Conservation (phyloP, 2,113 vertebrate genomes). For the Esox niger region DNA sequence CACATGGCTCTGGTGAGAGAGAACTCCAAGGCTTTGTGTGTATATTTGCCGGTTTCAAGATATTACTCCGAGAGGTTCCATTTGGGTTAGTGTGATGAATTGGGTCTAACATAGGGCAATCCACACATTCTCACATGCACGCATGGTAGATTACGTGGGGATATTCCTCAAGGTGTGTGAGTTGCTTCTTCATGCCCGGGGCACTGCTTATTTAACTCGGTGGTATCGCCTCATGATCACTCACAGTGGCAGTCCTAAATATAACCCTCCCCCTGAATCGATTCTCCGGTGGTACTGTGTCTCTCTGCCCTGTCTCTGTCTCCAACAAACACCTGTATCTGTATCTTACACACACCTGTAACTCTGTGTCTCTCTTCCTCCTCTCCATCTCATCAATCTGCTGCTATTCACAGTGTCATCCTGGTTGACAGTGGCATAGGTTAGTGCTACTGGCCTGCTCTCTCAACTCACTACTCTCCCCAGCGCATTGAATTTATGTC, state of each 20-base stretch:
- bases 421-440: background rate
- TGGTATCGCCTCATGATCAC: constrained; percentile 39
- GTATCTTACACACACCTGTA: background rate
- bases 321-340: background rate
- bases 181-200: constrained; percentile 11
- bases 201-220: constrained; percentile 34
- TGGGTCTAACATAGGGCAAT: no score
- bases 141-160: constrained; percentile 30
- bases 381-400: background rate
- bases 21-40: no score
- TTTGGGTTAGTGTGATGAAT: no score
- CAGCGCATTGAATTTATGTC: background rate
- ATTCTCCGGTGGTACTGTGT: background rate
- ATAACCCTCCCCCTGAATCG: constrained; percentile 18
- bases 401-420: background rate
- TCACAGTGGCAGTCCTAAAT: constrained; percentile 49
- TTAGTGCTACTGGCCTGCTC: background rate
- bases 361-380: background rate
- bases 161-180: constrained; percentile 37
- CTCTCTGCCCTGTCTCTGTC: background rate
- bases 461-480: background rate
- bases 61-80: background rate
- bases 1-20: constrained; percentile 1
- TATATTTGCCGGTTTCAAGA: no score
- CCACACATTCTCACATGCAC: constrained; percentile 10